Conservation (phyloP, 1,140 invertebrate genomes). For the Campodea augens region DNA sequence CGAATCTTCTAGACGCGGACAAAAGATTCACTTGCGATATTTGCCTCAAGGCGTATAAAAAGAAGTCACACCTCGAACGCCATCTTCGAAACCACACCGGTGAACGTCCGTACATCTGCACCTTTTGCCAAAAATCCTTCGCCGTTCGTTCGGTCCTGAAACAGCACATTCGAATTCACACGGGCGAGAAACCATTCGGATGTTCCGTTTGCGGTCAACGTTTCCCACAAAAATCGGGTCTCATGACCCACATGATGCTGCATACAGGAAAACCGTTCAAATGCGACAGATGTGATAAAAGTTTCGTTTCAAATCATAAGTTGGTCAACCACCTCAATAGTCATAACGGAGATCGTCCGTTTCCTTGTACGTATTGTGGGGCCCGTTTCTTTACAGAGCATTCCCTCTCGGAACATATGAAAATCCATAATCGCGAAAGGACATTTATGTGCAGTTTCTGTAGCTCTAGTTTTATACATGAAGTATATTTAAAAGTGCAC, state of each 20-base stretch:
- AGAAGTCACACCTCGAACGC: conserved; percentile 24
- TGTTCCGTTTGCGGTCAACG: conserved; percentile 25
- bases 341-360: conserved; percentile 27
- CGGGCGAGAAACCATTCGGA: conserved; percentile 25
- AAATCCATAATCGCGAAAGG: conserved; percentile 1
- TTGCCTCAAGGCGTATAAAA: conserved; percentile 26
- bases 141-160: conserved; percentile 17
- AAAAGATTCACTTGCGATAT: conserved; percentile 19
- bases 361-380: conserved; percentile 28
- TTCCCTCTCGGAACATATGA: conserved; percentile 6
- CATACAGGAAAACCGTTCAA: conserved; percentile 26
- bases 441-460: conserved; percentile 6
- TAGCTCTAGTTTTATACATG: conserved; percentile 3
- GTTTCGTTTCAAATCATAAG: conserved; percentile 42
- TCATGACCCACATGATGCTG: conserved; percentile 31
- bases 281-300: conserved; percentile 35
- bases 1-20: not conserved
- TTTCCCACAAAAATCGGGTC: conserved; percentile 32
- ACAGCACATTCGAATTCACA: conserved; percentile 23
- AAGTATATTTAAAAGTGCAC: conserved; percentile 8
- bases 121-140: conserved; percentile 27
- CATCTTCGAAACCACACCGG: conserved; percentile 24
- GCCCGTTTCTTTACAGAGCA: conserved; percentile 11
- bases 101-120: conserved; percentile 28
- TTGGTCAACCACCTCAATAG: conserved; percentile 30